Conservation (phyloP, 2,797 vertebrate species). For the Hypotaenidia okinawae region DNA sequence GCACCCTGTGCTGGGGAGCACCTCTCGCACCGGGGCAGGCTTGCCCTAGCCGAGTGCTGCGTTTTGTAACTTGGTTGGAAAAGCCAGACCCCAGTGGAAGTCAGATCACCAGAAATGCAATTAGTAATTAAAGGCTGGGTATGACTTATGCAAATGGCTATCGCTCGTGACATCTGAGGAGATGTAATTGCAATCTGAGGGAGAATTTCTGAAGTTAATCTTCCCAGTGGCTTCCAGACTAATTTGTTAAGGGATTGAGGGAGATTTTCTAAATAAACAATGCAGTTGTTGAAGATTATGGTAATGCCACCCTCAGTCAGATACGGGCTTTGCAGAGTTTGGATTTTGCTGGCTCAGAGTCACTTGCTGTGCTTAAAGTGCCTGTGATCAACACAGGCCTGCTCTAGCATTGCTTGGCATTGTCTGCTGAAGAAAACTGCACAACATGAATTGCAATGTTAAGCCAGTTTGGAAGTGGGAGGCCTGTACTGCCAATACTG, state of each 20-base stretch:
- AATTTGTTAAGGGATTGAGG: conserved; percentile 68
- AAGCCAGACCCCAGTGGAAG: not conserved
- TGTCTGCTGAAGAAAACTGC: not conserved
- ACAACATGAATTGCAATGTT: not conserved
- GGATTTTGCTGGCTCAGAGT: conserved; percentile 11
- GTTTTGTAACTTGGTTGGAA: not conserved
- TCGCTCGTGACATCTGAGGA: conserved; percentile 17
- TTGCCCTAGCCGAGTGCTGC: not conserved
- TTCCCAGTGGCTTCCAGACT: conserved; percentile 43
- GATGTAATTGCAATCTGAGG: not conserved
- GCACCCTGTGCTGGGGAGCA: not conserved
- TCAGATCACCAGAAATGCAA: not conserved
- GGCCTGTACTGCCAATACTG: not conserved
- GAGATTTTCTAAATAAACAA: conserved; percentile 69
- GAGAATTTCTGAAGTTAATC: conserved; percentile 62
- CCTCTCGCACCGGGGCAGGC: fast-evolving
- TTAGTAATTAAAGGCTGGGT: not conserved
- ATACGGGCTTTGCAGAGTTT: not conserved
- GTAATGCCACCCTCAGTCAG: conserved; percentile 49
- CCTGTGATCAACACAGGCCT: not conserved
- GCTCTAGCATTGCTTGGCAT: not conserved
- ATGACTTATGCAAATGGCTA: conserved; percentile 8
- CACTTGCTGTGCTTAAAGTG: not conserved
- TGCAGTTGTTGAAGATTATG: conserved; percentile 61
- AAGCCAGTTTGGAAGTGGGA: not conserved